Conservation (phyloP, 2,113 vertebrate genomes). For the Atrichornis clamosus region DNA sequence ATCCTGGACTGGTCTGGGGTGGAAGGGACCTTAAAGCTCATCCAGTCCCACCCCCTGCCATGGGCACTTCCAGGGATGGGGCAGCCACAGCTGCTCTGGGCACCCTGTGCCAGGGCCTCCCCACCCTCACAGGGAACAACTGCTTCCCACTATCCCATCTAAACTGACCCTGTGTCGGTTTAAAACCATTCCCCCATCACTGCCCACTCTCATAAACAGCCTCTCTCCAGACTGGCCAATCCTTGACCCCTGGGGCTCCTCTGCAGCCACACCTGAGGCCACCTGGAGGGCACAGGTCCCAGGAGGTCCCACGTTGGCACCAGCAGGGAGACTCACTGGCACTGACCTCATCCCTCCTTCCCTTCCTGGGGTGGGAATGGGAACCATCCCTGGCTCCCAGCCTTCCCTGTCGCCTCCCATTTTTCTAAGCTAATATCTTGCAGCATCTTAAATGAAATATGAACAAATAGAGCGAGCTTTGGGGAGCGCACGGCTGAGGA, state of each 20-base stretch:
- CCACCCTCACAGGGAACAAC: background rate
- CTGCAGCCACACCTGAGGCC: background rate
- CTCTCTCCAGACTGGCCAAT: background rate
- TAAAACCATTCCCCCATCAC: background rate
- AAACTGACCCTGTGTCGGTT: background rate
- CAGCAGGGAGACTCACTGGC: accelerated
- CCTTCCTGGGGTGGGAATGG: background rate
- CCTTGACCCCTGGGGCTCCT: background rate
- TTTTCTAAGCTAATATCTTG: background rate
- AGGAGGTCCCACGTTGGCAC: accelerated
- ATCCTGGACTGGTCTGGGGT: background rate
- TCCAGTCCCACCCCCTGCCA: accelerated
- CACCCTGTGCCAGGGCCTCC: background rate
- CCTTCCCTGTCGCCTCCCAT: background rate
- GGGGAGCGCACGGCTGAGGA: background rate
- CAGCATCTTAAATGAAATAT: background rate
- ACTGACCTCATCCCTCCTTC: background rate
- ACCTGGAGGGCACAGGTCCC: background rate
- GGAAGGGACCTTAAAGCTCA: background rate
- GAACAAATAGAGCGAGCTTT: background rate
- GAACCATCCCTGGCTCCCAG: background rate
- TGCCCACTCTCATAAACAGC: background rate
- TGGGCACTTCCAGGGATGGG: background rate
- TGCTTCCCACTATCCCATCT: background rate
- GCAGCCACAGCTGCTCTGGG: background rate